Percentiles rank a stretch among this genome's conserved stretches.
These are phyloP conservation scores for Ladona fulva DNA, from an alignment of 1,140 invertebrate genomes.

Conservation along the genomic window DNA sequence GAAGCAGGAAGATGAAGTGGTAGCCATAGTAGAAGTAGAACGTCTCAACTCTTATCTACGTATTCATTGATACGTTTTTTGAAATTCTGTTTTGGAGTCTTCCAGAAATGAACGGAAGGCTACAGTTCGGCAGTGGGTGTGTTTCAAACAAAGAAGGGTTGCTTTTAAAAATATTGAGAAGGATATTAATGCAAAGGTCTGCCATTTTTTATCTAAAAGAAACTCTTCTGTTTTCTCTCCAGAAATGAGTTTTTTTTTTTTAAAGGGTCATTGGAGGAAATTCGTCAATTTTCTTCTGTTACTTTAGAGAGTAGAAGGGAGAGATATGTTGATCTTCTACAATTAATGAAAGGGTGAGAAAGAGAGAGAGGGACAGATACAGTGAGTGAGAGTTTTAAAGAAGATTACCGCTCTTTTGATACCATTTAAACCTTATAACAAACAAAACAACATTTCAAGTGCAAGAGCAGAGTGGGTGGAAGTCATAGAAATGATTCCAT, in stretches of 20 bases:
- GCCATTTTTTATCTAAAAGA: no score
- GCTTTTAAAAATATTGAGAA: no score
- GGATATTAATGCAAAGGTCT: no score
- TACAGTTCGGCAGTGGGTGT: no score
- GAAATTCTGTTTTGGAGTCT: no score
- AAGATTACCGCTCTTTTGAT: not conserved
- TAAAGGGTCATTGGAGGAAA: no score
- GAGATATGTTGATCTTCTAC: not conserved
- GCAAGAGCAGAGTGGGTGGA: not conserved
- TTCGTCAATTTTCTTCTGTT: no score
- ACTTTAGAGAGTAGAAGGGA: not conserved
- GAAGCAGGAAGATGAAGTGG: constrained; percentile 7
- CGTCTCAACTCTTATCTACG: not conserved
- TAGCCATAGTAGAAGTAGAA: constrained; percentile 1
- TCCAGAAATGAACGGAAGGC: no score
- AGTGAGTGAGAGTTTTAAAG: not conserved
- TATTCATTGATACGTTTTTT: no score
- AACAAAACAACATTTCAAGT: not conserved
- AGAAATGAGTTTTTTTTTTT: no score
- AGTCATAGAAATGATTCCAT: not conserved
- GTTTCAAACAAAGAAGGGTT: no score
- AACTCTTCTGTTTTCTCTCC: no score
- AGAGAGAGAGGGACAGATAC: not conserved
- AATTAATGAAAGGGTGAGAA: not conserved
- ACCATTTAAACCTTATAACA: not conserved